A percentile compares a stretch with the other conserved stretches of the same genome.
Conservation (phyloP, 2,888 invertebrate genomes). For the Tetragnatha montana region DNA sequence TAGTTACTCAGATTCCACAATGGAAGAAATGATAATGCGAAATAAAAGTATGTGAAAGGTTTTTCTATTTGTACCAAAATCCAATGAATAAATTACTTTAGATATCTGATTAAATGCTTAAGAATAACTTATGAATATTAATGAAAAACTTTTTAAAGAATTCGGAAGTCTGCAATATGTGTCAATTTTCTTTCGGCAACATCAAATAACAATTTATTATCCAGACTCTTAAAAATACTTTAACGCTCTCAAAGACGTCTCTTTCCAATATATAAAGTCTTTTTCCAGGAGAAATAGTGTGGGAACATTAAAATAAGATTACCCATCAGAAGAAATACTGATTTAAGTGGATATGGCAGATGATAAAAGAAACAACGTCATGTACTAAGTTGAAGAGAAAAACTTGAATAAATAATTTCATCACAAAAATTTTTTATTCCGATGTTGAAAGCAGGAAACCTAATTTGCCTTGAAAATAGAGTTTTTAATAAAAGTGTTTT, state of each 20-base stretch:
- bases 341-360: conserved; percentile 43
- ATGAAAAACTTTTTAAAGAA: conserved; percentile 31
- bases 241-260: background rate
- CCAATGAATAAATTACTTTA: conserved; percentile 59
- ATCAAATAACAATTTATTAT: conserved; percentile 46
- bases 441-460: background rate
- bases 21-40: background rate
- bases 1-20: background rate
- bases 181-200: conserved; percentile 42
- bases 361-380: background rate
- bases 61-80: background rate
- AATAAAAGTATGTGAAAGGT: background rate
- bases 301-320: conserved; percentile 58
- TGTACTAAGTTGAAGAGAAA: conserved; percentile 9
- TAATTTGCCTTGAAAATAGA: conserved; percentile 35
- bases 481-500: background rate
- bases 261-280: conserved; percentile 11
- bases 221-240: conserved; percentile 9
- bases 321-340: conserved; percentile 38
- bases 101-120: conserved; percentile 45
- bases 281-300: conserved; percentile 2
- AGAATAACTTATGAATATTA: conserved; percentile 59
- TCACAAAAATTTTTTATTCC: background rate
- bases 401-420: background rate
- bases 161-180: conserved; percentile 32